These are phyloP conservation scores for Acipenser oxyrinchus DNA, from an alignment of 2,797 vertebrate genomes.

Conservation along the genomic window DNA sequence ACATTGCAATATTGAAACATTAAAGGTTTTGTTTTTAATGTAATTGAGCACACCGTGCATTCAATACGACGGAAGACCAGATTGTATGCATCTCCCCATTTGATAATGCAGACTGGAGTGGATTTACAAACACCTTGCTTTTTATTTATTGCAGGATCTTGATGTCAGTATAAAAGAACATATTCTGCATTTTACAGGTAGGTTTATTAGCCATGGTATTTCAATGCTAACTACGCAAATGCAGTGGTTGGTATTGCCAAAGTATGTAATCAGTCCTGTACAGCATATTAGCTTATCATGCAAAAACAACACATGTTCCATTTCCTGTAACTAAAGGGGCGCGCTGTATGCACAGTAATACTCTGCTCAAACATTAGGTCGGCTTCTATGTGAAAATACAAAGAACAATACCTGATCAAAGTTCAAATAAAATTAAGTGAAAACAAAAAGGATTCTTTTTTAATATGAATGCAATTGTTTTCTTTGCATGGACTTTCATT, in stretches of 20 bases:
- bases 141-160: slow-evolving; percentile 65
- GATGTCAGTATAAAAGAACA: slow-evolving; percentile 69
- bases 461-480: slow-evolving; percentile 9
- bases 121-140: slow-evolving; percentile 1
- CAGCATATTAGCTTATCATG: no score
- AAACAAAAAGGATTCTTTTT: slow-evolving; percentile 4
- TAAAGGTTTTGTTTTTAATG: no score
- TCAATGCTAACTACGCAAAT: neutral
- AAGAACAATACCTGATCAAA: neutral
- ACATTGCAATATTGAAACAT: no score
- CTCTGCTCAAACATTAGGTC: neutral
- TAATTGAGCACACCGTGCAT: no score
- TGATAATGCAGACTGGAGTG: neutral
- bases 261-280: no score
- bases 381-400: neutral
- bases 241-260: no score
- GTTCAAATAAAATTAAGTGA: neutral
- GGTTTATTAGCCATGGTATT: slow-evolving; percentile 5
- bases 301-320: no score
- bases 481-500: slow-evolving; percentile 16
- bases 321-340: no score
- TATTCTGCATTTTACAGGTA: slow-evolving; percentile 79
- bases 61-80: neutral
- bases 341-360: neutral
- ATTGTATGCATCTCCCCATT: neutral